Conservation (phyloP, 2,797 vertebrate genomes). For the Syngnathus acus region DNA sequence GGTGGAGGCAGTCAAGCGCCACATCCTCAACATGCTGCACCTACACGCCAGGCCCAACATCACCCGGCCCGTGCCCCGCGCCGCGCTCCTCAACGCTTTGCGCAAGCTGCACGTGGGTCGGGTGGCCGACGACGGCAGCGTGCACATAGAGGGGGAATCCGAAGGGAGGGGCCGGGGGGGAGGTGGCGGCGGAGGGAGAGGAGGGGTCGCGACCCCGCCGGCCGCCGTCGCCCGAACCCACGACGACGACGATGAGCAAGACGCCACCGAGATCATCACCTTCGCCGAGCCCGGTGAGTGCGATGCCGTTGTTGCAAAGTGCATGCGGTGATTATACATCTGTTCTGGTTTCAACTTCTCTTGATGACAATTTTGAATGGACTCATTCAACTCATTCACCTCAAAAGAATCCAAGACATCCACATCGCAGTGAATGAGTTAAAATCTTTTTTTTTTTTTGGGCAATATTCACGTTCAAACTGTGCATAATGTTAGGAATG, state of each 20-base stretch:
- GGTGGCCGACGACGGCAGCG: constrained; percentile 88
- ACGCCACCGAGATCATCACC: constrained; percentile 96
- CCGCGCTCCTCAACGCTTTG: constrained; percentile 92
- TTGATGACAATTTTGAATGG: too few relatives aligned
- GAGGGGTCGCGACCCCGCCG: constrained; percentile 59
- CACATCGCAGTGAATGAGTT: too few relatives aligned
- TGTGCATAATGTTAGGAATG: background rate
- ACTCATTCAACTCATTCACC: too few relatives aligned
- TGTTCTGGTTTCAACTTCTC: too few relatives aligned
- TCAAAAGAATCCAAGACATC: too few relatives aligned
- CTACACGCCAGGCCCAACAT: constrained; percentile 91
- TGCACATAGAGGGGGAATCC: constrained; percentile 85
- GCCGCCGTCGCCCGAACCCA: constrained; percentile 57
- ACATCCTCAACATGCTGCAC: constrained; percentile 97
- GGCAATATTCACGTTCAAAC: background rate
- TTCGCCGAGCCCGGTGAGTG: constrained; percentile 94
- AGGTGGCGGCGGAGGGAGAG: constrained; percentile 42
- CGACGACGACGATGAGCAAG: constrained; percentile 75
- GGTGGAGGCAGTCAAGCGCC: constrained; percentile 96
- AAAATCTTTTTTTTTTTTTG: too few relatives aligned
- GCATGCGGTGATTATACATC: too few relatives aligned
- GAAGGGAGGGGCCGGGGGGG: constrained; percentile 49
- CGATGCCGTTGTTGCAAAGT: background rate
- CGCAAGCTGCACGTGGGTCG: constrained; percentile 93
- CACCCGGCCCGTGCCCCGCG: constrained; percentile 89